A percentile compares a stretch with the other conserved stretches of the same genome.
Evolutionary conservation across 1,140 invertebrate species (phyloP).

Genomic region (Cydia strobilella): DNA sequence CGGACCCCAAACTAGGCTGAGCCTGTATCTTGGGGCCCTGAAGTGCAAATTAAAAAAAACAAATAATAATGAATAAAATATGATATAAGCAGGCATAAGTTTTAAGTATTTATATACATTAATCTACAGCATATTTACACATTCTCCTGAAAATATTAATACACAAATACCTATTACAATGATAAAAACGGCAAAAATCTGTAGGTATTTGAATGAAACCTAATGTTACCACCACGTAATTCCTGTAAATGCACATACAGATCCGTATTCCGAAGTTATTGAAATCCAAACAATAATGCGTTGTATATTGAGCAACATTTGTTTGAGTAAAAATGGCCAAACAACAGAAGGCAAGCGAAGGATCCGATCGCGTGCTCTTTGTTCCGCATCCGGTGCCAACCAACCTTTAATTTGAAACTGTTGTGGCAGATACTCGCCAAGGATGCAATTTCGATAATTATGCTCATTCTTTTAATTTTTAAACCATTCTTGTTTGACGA

Average conservation of each 20-base stretch:
- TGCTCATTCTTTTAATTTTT: background rate
- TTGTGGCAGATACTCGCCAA: constrained; percentile 11
- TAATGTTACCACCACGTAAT: no score
- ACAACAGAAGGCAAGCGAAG: constrained; percentile 18
- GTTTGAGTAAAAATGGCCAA: background rate
- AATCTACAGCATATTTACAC: no score
- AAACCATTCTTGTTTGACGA: background rate
- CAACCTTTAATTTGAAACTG: constrained; percentile 9
- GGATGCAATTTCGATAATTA: constrained; percentile 19
- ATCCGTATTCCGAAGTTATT: background rate
- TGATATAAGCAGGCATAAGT: no score
- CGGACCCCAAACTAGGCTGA: no score
- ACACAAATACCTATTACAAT: no score
- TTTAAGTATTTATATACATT: no score
- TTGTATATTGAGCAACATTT: background rate
- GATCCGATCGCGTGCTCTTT: constrained; percentile 9
- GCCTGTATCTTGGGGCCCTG: no score
- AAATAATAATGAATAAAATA: no score
- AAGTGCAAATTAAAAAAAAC: no score
- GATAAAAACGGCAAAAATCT: no score
- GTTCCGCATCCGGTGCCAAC: constrained; percentile 17
- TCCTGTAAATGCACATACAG: background rate
- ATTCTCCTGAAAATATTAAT: no score
- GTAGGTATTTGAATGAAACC: no score
- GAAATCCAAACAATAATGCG: background rate